Conservation (phyloP, 2,888 invertebrate species). For the Hesperia comma region DNA sequence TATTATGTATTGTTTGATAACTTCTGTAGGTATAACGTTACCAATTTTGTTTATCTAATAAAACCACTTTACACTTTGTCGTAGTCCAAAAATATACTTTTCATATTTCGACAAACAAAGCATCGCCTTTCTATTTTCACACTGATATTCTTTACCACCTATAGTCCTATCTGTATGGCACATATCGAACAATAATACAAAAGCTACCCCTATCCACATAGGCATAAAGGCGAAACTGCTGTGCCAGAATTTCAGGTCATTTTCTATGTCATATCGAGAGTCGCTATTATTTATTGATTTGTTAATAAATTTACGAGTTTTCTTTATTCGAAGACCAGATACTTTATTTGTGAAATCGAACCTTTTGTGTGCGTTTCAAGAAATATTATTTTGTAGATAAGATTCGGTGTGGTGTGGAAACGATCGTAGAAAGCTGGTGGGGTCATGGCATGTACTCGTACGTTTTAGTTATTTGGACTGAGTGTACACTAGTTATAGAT, state of each 20-base stretch:
- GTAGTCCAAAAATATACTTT: slow-evolving; percentile 36
- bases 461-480: slow-evolving; percentile 3
- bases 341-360: slow-evolving; percentile 68
- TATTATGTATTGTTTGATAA: neutral
- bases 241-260: slow-evolving; percentile 21
- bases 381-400: slow-evolving; percentile 48
- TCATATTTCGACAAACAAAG: slow-evolving; percentile 42
- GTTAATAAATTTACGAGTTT: slow-evolving; percentile 75
- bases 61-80: slow-evolving; percentile 30
- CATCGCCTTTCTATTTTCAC: slow-evolving; percentile 68
- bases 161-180: slow-evolving; percentile 40
- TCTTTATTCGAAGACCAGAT: slow-evolving; percentile 53
- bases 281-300: slow-evolving; percentile 71
- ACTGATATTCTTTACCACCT: slow-evolving; percentile 55
- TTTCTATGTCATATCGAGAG: slow-evolving; percentile 46
- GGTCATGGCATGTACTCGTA: slow-evolving; percentile 41
- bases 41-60: slow-evolving; percentile 23
- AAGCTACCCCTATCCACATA: slow-evolving; percentile 11
- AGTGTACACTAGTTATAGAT: neutral
- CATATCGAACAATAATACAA: slow-evolving; percentile 23
- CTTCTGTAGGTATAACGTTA: slow-evolving; percentile 4
- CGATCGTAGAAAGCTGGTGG: slow-evolving; percentile 48
- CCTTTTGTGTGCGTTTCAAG: slow-evolving; percentile 45
- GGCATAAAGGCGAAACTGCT: slow-evolving; percentile 40
- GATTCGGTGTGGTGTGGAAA: slow-evolving; percentile 44